phyloP scores from a whole-genome alignment of 2,797 vertebrate species.

The Columba guinea region DNA sequence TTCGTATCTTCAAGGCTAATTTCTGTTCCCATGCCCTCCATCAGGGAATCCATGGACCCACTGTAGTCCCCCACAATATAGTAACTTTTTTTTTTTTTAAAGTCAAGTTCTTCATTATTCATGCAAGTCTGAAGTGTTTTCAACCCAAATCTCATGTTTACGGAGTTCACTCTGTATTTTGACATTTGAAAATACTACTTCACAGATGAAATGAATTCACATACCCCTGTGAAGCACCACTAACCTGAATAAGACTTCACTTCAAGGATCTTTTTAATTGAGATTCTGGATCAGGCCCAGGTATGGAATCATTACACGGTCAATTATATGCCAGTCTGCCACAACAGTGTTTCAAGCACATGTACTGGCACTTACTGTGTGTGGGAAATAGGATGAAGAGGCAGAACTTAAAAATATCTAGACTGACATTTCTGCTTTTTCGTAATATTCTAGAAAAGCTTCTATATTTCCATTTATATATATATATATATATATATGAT shows the following conservation, averaged over 20 bases:
- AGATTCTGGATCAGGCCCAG: slow-evolving; percentile 2
- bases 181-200: not conserved
- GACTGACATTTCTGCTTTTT: not conserved
- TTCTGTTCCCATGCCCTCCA: too few relatives aligned
- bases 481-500: not conserved
- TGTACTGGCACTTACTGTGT: not conserved
- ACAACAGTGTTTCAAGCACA: not conserved
- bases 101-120: not conserved
- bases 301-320: not conserved
- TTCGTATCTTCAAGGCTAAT: too few relatives aligned
- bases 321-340: not conserved
- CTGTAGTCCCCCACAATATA: not conserved
- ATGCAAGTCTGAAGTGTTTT: not conserved
- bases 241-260: not conserved
- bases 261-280: not conserved
- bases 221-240: not conserved
- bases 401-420: not conserved
- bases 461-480: not conserved
- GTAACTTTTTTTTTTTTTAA: rapidly evolving
- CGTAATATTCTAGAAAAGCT: not conserved
- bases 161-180: not conserved
- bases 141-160: not conserved
- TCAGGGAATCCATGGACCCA: too few relatives aligned
- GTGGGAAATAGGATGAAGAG: not conserved
- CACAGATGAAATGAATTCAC: not conserved